Evolutionary conservation across 2,888 invertebrate species (phyloP), one percentile per base, ranked within the genome.

Genomic region (Sabatieria punctata): DNA sequence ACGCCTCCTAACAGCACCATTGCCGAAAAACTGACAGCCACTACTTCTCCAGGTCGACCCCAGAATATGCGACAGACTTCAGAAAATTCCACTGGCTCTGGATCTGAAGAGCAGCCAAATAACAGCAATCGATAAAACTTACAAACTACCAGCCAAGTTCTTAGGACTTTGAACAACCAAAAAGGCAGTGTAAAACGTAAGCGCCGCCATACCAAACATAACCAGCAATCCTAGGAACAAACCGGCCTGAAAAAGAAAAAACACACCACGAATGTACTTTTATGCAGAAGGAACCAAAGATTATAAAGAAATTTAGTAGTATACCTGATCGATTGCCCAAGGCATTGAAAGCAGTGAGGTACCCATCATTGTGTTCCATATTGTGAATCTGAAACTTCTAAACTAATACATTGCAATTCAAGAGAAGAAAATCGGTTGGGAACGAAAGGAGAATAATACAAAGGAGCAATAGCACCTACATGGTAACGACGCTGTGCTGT

Each of bases 301-400:
- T 15, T 33, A 22, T 15, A 15, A 21, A 18, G 26, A 23, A 26
- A 38, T 21, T 13, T 37, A 35, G 21, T 22, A 43, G 36, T 4
- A 43, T 21, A 68, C 70, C 60, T 79, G 77, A 64, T 80, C 77
- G 53, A 89, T 76, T 18, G 86, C 86, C 88, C 88, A 89, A n/a
- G 88, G 85, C 80, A 89, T 85, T 43, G 84, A 81, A 51, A 89
- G 71, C 43, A 89, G 2, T 2, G 85, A 85, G 0, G 86, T 84
- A 0, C 89, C 89, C 78, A 89, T 79, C 71, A 86, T 85, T 0
- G 89, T 89, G 66, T 89, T 89, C 88, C 88, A 89, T 65, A 89
- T 75, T 54, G 86, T 81, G 69, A 89, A 88, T 65, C 83, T 84
- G 44, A 49, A 56, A 25, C 57, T n/a, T 65, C 22, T 38, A 33